phyloP scores from a whole-genome alignment of 2,888 invertebrate genomes.

The Torymus texanus region DNA sequence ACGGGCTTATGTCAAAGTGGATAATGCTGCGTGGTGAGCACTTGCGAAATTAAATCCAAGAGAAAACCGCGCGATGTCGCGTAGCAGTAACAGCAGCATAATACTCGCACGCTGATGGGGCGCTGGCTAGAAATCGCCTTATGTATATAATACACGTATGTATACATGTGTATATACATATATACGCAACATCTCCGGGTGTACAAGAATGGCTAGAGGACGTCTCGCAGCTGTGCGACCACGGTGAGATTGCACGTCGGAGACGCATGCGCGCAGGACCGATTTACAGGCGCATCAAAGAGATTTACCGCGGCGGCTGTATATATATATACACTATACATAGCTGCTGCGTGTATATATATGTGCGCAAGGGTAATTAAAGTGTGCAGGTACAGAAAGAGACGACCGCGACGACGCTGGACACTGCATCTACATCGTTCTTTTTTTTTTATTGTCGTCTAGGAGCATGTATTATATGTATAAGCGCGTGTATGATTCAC shows the following conservation, averaged over 20 bases:
- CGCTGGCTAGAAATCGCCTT: no score
- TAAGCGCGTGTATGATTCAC: no score
- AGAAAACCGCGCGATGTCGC: not conserved
- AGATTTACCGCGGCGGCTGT: conserved; percentile 63
- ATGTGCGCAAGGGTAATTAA: conserved; percentile 34
- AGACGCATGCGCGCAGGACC: conserved; percentile 55
- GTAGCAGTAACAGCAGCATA: no score
- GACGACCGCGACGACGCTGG: conserved; percentile 1
- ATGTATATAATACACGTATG: no score
- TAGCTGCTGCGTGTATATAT: no score
- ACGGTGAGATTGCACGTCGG: conserved; percentile 62
- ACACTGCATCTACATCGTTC: not conserved
- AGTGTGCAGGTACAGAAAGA: not conserved
- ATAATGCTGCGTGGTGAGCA: conserved; percentile 13
- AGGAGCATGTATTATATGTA: no score
- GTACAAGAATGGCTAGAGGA: conserved; percentile 12
- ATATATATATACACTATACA: conserved; percentile 34
- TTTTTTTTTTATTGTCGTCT: no score
- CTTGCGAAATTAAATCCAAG: conserved; percentile 41
- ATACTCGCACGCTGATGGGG: no score
- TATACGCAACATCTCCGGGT: not conserved
- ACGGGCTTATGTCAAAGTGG: conserved; percentile 40
- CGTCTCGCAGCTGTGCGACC: conserved; percentile 57
- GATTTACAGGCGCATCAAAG: conserved; percentile 65
- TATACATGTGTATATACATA: not conserved